Conservation (phyloP, 2,113 vertebrate genomes). For the Larimichthys polyactis region DNA sequence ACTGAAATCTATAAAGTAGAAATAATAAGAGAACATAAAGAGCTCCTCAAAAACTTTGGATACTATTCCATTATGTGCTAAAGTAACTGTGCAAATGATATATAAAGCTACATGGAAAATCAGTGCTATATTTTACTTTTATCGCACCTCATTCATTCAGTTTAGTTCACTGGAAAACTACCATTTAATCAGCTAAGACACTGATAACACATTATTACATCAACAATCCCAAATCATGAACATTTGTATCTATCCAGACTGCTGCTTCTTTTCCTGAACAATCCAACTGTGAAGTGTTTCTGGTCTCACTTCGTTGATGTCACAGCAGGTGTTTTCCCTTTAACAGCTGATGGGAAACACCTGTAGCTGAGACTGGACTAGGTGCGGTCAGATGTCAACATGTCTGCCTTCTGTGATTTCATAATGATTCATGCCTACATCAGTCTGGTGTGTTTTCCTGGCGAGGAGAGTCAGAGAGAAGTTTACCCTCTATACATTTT, state of each 20-base stretch:
- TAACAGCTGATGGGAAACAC: constrained; percentile 59
- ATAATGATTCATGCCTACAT: neutral
- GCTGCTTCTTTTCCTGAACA: too few species aligned
- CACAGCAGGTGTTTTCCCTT: constrained; percentile 41
- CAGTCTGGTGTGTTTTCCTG: neutral
- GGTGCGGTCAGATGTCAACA: constrained; percentile 29
- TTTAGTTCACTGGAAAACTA: neutral
- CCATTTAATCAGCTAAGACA: neutral
- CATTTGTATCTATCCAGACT: too few species aligned
- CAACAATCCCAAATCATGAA: neutral
- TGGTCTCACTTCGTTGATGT: constrained; percentile 24
- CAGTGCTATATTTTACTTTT: neutral
- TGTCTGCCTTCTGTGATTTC: constrained; percentile 11
- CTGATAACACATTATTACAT: neutral
- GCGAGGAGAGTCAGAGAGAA: neutral
- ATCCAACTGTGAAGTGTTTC: neutral
- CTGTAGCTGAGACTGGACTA: constrained; percentile 20
- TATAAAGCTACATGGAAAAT: neutral
- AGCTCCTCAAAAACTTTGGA: neutral
- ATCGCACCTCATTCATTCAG: too few species aligned
- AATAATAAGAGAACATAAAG: neutral
- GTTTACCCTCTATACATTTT: neutral
- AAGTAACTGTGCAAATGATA: neutral
- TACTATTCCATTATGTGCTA: neutral
- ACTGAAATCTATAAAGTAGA: neutral